Conservation (phyloP, 2,888 invertebrate genomes). For the Brenthis ino region DNA sequence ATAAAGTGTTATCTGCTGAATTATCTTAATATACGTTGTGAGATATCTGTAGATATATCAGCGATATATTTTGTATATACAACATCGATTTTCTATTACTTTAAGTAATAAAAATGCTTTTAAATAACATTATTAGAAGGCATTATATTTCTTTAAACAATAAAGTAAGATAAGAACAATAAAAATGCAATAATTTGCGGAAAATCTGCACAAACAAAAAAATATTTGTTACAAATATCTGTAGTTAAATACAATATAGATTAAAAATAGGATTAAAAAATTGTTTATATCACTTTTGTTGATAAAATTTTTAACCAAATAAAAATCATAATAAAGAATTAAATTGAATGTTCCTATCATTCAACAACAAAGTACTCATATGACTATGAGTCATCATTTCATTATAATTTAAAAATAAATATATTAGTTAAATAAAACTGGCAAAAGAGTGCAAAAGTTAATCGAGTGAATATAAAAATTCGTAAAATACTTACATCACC, state of each 20-base stretch:
- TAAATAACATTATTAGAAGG: no score
- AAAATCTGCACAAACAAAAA: slow-evolving; percentile 10
- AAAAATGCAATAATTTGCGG: not conserved
- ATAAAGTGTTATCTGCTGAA: slow-evolving; percentile 8
- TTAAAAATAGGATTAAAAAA: no score
- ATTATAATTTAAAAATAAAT: no score
- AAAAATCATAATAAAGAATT: not conserved
- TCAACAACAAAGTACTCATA: no score
- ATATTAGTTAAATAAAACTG: no score
- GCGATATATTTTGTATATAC: slow-evolving; percentile 6
- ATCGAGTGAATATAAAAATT: not conserved
- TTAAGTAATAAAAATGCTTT: slow-evolving; percentile 3
- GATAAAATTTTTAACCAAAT: not conserved
- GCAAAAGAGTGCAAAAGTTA: not conserved
- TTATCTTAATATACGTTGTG: slow-evolving; percentile 13
- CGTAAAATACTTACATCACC: slow-evolving; percentile 85
- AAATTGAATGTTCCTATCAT: no score
- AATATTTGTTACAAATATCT: not conserved
- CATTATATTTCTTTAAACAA: no score
- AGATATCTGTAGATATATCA: slow-evolving; percentile 14
- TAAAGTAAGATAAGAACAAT: no score
- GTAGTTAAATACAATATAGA: not conserved
- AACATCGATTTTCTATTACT: not conserved
- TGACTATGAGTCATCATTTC: no score
- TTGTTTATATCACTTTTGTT: no score